These are phyloP conservation scores for Montipora capitata DNA, from an alignment of 92 coral and sea anemone genomes.

Conservation along the genomic window DNA sequence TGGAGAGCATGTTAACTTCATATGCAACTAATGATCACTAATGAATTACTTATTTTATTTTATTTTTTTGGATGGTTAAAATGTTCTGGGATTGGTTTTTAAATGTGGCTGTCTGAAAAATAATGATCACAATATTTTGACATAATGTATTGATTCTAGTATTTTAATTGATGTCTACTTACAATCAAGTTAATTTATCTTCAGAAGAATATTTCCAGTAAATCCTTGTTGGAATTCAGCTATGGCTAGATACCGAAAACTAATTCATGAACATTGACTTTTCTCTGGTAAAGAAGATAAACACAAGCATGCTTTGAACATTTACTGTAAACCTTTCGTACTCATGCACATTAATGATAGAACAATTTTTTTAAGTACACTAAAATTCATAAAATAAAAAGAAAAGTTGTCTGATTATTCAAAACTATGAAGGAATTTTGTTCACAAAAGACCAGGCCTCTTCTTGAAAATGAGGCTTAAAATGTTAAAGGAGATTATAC, in stretches of 20 bases:
- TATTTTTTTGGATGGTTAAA: too few relatives aligned
- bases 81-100: too few relatives aligned
- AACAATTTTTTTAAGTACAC: too few relatives aligned
- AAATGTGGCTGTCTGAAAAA: not conserved
- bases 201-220: not conserved
- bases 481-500: too few relatives aligned
- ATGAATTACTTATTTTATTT: not conserved
- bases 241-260: too few relatives aligned
- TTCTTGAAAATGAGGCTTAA: too few relatives aligned
- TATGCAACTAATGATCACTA: not conserved
- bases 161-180: slow-evolving; percentile 14
- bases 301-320: not conserved
- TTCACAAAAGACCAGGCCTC: too few relatives aligned
- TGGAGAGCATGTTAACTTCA: not conserved
- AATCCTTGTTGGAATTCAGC: not conserved
- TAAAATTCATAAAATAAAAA: too few relatives aligned
- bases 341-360: too few relatives aligned
- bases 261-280: not conserved
- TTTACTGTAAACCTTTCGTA: too few relatives aligned
- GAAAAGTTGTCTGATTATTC: too few relatives aligned
- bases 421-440: too few relatives aligned
- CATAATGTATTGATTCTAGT: not conserved
- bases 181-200: not conserved
- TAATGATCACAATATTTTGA: not conserved
- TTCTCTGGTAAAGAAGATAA: not conserved